These are phyloP conservation scores for Cantharis rufa DNA, from an alignment of 2,888 invertebrate genomes.

Conservation along the genomic window DNA sequence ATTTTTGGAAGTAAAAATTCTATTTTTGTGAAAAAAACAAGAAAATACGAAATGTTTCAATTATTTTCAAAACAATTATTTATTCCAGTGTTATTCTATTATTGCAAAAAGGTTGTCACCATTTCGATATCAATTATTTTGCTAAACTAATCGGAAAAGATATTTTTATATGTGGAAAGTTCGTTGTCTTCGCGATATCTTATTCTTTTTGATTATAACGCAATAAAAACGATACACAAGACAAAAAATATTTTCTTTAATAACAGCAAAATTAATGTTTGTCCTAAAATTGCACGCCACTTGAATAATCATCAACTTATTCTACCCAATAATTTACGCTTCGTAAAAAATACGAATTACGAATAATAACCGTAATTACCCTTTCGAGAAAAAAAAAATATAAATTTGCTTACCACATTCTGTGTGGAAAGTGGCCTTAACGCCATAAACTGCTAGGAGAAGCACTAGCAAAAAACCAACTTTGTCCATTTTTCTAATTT, in stretches of 20 bases:
- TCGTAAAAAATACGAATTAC: background rate
- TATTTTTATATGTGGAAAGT: background rate
- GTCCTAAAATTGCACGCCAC: background rate
- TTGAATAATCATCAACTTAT: background rate
- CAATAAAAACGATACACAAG: background rate
- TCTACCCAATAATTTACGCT: background rate
- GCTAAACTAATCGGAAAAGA: background rate
- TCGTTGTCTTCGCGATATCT: background rate
- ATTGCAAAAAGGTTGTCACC: background rate
- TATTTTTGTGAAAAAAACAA: background rate
- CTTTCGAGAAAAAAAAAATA: background rate
- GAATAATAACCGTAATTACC: background rate
- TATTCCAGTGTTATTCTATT: background rate
- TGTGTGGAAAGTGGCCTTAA: constrained; percentile 3
- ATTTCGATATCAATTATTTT: background rate
- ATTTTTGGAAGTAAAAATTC: too few species aligned
- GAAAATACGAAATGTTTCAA: background rate
- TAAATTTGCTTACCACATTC: constrained; percentile 27
- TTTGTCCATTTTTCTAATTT: background rate
- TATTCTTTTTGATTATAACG: background rate
- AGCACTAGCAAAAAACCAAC: background rate
- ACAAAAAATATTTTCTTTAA: background rate
- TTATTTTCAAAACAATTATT: too few species aligned
- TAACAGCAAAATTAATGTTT: background rate
- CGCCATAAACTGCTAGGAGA: background rate